These are phyloP conservation scores for Linnaemya vulpina DNA, from an alignment of 2,888 invertebrate species.

Conservation along the genomic window DNA sequence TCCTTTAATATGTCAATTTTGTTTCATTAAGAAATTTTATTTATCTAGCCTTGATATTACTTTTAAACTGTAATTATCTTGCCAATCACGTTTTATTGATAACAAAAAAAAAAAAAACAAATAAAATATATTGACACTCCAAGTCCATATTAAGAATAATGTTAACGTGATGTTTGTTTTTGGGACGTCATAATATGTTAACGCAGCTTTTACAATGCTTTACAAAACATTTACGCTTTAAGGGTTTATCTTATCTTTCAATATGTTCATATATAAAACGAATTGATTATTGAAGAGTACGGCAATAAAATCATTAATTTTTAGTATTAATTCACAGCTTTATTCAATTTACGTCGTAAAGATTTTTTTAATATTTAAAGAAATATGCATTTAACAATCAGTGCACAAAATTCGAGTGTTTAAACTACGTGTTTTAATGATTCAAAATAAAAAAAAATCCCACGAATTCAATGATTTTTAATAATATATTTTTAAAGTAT, in stretches of 20 bases:
- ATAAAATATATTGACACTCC: constrained; percentile 14
- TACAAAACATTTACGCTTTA: constrained; percentile 2
- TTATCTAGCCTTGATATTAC: constrained; percentile 26
- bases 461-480: neutral
- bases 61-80: constrained; percentile 27
- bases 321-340: constrained; percentile 10
- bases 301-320: constrained; percentile 16
- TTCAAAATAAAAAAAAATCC: neutral
- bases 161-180: constrained; percentile 1
- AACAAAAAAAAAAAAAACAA: neutral
- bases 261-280: too few relatives aligned
- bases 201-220: constrained; percentile 25
- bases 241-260: neutral
- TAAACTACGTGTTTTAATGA: neutral
- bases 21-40: constrained; percentile 15
- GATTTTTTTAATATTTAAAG: neutral
- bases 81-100: constrained; percentile 47
- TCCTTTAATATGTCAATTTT: neutral
- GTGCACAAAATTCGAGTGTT: neutral
- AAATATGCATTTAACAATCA: constrained; percentile 4
- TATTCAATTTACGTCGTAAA: neutral
- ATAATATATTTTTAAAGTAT: neutral
- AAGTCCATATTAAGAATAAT: constrained; percentile 29
- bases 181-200: constrained; percentile 2
- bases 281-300: neutral